Evolutionary conservation across 2,113 vertebrate genomes (phyloP), one percentile per base, ranked within the genome.

Genomic region (Taurulus bubalis): DNA sequence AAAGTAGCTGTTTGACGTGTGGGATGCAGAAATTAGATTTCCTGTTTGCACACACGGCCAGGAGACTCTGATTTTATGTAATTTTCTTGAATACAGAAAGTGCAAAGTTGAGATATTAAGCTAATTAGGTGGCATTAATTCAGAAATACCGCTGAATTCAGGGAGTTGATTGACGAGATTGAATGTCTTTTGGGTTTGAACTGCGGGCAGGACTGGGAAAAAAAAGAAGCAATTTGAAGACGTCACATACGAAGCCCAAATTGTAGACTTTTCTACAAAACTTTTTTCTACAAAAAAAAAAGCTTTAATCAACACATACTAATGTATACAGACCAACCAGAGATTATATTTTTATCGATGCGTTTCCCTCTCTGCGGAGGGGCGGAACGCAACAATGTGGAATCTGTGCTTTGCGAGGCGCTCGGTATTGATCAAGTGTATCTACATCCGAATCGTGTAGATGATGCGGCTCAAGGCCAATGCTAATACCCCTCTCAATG

Each of bases 361-460:
- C 24, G 0, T 49, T 64, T 66, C 15, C 8, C 24, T 28, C 42
- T 73, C 12, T 59, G 64, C 32, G 59, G 12, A 67, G 49, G 38
- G 59, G 49, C 32, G 53, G 40, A 24, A 49, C 49, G n/a, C 59
- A 38, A 18, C 30, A 16, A 14, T 16, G 47, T 71, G 58, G 66
- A 11, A 26, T 72, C 24, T 53, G 20, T 24, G 15, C 24, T 68
- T 3, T 53, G 30, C 32, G 16, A 60, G 59, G 2, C 6, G 26
- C 45, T 75, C 64, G 20, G 68, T 85, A 86, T 89, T 70, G 85
- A 87, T 87, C 34, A 38, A 40, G 10, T 65, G 60, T n/a, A 28
- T 69, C 72, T 66, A 4, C 66, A 66, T 62, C 65, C 59, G 71
- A 67, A 49, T 71, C 45, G 49, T 2, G 30, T n/a, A 40, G 77